A percentile compares a stretch with the other conserved stretches of the same genome.
Evolutionary conservation across 2,888 invertebrate species (phyloP).

Genomic region (Caenorhabditis japonica): DNA sequence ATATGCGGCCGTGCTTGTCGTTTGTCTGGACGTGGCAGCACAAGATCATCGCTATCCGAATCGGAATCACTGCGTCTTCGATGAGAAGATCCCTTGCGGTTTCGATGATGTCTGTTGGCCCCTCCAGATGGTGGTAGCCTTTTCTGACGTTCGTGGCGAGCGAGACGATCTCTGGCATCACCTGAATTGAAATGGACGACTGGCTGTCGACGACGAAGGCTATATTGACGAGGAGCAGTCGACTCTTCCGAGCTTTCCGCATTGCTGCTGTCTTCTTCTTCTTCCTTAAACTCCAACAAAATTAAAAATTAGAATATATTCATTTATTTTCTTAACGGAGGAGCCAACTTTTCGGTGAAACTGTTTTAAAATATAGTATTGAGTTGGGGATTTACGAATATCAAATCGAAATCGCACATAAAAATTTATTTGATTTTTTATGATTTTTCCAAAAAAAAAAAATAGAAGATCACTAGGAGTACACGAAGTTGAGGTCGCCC

Average conservation of each 20-base stretch:
- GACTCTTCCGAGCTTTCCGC: slow-evolving; percentile 41
- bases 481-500: too few relatives aligned
- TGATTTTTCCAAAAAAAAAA: too few relatives aligned
- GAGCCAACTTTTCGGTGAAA: too few relatives aligned
- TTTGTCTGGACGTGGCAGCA: slow-evolving; percentile 32
- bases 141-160: slow-evolving; percentile 25
- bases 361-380: too few relatives aligned
- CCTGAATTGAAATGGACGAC: slow-evolving; percentile 37
- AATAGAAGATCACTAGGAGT: too few relatives aligned
- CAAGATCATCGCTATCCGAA: slow-evolving; percentile 60
- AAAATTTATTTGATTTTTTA: too few relatives aligned
- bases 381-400: too few relatives aligned
- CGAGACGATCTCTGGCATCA: slow-evolving; percentile 25
- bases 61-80: slow-evolving; percentile 58
- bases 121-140: not conserved
- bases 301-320: not conserved
- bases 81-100: slow-evolving; percentile 21
- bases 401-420: too few relatives aligned
- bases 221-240: slow-evolving; percentile 42
- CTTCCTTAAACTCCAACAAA: slow-evolving; percentile 20
- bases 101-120: slow-evolving; percentile 24
- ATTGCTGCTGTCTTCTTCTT: slow-evolving; percentile 35
- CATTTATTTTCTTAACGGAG: too few relatives aligned
- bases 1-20: slow-evolving; percentile 31
- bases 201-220: slow-evolving; percentile 36